These are phyloP conservation scores for Drepana arcuata DNA, from an alignment of 1,140 invertebrate species.

Conservation along the genomic window DNA sequence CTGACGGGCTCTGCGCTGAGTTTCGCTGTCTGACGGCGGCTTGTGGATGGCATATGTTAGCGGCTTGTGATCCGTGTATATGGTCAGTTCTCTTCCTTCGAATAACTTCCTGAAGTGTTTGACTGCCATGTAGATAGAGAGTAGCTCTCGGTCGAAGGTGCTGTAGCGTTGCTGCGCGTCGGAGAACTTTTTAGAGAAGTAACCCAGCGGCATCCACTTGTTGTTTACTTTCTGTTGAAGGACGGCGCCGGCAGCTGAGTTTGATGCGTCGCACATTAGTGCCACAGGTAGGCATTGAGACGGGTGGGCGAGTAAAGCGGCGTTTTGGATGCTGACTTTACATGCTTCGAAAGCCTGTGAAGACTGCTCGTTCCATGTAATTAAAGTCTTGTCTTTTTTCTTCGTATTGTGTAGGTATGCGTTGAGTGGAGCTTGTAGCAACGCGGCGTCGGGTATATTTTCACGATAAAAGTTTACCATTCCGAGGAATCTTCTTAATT, in stretches of 20 bases:
- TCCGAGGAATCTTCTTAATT: slow-evolving; percentile 5
- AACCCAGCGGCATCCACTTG: slow-evolving; percentile 1
- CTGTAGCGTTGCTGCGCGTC: slow-evolving; percentile 1
- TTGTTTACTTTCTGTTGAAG: not conserved
- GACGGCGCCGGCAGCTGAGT: slow-evolving; percentile 1
- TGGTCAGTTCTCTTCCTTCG: not conserved
- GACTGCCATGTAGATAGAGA: not conserved
- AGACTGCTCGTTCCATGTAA: not conserved
- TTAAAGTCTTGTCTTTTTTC: not conserved
- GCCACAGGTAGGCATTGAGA: not conserved
- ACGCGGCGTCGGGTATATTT: slow-evolving; percentile 1
- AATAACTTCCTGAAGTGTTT: not conserved
- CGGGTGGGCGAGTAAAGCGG: not conserved
- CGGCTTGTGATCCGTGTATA: not conserved
- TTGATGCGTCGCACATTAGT: slow-evolving; percentile 3
- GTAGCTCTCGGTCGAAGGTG: not conserved
- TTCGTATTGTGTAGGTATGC: slow-evolving; percentile 3
- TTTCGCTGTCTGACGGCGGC: not conserved
- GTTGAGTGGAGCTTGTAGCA: slow-evolving; percentile 1
- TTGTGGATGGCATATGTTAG: not conserved
- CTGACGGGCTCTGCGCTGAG: not conserved
- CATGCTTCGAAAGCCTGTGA: not conserved
- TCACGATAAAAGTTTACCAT: slow-evolving; percentile 10
- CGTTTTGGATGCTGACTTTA: slow-evolving; percentile 1
- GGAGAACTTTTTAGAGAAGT: slow-evolving; percentile 3